These are phyloP conservation scores for Alectoris magna DNA, from an alignment of 2,797 vertebrate genomes.

Conservation along the genomic window DNA sequence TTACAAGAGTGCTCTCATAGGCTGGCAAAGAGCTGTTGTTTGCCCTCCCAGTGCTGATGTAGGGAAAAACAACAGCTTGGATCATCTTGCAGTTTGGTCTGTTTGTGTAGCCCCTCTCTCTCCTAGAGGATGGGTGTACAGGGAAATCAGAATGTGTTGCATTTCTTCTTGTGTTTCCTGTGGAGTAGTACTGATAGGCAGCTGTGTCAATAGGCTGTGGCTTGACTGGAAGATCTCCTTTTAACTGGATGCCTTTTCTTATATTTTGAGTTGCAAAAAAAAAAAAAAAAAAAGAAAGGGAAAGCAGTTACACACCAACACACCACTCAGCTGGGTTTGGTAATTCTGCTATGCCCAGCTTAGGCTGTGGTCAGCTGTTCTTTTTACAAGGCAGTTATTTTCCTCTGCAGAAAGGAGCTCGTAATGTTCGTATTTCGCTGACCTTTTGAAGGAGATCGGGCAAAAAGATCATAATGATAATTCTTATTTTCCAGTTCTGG, in stretches of 20 bases:
- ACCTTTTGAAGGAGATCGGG: not conserved
- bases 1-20: constrained; percentile 37
- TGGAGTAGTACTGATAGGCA: not conserved
- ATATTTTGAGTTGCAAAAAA: not conserved
- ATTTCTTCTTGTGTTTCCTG: not conserved
- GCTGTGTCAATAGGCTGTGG: not conserved
- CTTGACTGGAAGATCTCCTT: not conserved
- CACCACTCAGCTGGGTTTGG: not conserved
- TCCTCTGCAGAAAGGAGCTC: not conserved
- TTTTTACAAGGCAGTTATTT: not conserved
- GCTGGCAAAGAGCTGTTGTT: constrained; percentile 41
- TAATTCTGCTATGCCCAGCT: not conserved
- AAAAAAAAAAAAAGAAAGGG: not conserved
- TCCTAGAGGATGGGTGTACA: not conserved
- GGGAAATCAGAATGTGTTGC: not conserved
- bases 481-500: not conserved
- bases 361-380: constrained; percentile 10
- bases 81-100: not conserved
- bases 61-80: not conserved
- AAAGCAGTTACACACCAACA: not conserved
- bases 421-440: not conserved
- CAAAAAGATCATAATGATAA: not conserved
- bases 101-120: rapidly evolving
- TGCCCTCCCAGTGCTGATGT: constrained; percentile 36
- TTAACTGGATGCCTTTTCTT: not conserved